These are phyloP conservation scores for Pseudoips prasinana DNA, from an alignment of 2,888 invertebrate species.

Conservation along the genomic window DNA sequence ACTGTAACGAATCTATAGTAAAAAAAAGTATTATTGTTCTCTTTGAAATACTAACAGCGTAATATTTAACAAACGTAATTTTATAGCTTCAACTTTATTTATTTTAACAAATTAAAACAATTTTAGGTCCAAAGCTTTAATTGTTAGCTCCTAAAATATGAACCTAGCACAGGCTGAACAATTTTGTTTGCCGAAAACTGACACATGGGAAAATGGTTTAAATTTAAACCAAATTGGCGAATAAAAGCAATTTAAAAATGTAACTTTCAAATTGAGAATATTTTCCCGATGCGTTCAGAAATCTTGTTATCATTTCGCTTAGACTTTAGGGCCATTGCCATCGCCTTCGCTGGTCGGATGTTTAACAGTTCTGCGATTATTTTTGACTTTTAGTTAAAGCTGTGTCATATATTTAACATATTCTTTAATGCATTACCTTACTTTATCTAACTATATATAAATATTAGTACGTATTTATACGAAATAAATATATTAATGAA, in stretches of 20 bases:
- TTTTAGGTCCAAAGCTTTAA: conserved; percentile 39
- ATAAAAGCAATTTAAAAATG: conserved; percentile 12
- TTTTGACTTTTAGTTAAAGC: no score
- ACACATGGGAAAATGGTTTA: conserved; percentile 55
- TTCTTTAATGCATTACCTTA: no score
- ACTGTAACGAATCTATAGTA: conserved; percentile 24
- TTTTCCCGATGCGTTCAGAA: conserved; percentile 64
- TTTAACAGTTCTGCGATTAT: conserved; percentile 32
- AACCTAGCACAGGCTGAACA: conserved; percentile 37
- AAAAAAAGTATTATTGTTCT: conserved; percentile 23
- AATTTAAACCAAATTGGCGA: conserved; percentile 37
- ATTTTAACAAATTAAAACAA: conserved; percentile 24
- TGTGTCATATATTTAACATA: no score
- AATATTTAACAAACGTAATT: conserved; percentile 50
- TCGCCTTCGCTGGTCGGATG: conserved; percentile 50
- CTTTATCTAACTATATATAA: no score
- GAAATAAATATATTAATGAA: no score
- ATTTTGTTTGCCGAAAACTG: conserved; percentile 57
- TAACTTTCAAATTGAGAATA: conserved; percentile 13
- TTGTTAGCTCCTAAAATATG: conserved; percentile 40
- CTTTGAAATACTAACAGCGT: conserved; percentile 57
- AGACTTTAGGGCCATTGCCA: conserved; percentile 68
- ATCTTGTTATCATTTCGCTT: conserved; percentile 52
- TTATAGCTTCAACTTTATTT: conserved; percentile 34
- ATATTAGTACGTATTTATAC: no score